These are phyloP conservation scores for Corythornis madagascariensis DNA, from an alignment of 2,113 vertebrate species.

Conservation along the genomic window DNA sequence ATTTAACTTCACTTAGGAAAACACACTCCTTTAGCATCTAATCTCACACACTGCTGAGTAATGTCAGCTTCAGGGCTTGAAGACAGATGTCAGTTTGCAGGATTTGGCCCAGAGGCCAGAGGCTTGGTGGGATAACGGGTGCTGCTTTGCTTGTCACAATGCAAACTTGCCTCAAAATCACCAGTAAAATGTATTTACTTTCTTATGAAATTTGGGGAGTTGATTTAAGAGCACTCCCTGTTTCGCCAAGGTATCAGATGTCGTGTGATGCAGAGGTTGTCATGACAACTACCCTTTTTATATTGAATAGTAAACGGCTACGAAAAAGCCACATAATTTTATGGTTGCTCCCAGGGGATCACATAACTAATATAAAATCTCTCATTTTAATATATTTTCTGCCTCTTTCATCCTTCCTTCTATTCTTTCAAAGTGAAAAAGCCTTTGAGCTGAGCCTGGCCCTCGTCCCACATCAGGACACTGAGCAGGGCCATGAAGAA, in stretches of 20 bases:
- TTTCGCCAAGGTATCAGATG: slow-evolving; percentile 44
- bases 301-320: slow-evolving; percentile 60
- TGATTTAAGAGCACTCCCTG: slow-evolving; percentile 58
- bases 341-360: slow-evolving; percentile 43
- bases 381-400: slow-evolving; percentile 55
- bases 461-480: background rate
- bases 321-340: slow-evolving; percentile 64
- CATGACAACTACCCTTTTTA: slow-evolving; percentile 48
- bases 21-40: background rate
- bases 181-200: slow-evolving; percentile 43
- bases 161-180: slow-evolving; percentile 16
- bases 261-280: slow-evolving; percentile 47
- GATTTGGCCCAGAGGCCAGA: background rate
- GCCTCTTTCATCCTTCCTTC: slow-evolving; percentile 44
- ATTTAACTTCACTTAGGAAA: slow-evolving; percentile 20
- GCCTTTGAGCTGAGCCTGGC: slow-evolving; percentile 29
- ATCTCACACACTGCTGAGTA: background rate
- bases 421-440: slow-evolving; percentile 55
- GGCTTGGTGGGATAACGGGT: background rate
- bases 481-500: background rate
- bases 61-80: background rate
- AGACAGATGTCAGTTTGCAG: background rate
- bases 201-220: slow-evolving; percentile 55
- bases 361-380: slow-evolving; percentile 55
- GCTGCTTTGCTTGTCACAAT: background rate